Evolutionary conservation across 2,797 vertebrate genomes (phyloP), one percentile per base, ranked within the genome.

Genomic region (Chaenodraco wilsoni): DNA sequence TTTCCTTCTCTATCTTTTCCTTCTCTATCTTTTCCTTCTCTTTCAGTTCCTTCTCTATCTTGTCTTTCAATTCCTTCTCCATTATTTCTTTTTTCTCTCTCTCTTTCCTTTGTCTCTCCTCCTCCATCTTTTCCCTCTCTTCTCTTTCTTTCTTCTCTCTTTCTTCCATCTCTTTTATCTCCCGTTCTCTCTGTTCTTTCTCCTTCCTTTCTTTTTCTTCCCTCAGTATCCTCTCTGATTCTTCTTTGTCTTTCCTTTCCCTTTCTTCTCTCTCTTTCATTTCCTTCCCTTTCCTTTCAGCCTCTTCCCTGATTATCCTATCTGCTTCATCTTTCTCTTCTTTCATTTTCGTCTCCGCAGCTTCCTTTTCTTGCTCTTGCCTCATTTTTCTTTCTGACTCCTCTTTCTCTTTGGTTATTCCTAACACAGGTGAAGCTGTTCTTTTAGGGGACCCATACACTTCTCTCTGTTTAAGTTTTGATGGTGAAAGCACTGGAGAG

Each of bases 401-500:
- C 1, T 84, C 81, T 23, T 58, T 78, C n/a, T 77, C 69, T 72
- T 82, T 92, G 69, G 69, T 85, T 23, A 79, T 55, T 50, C 76
- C 86, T 41, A 77, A 77, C 48, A 85, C 88, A 9, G 90, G 88
- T 19, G 89, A 93, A 17, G 65, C 48, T 16, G 77, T 31, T 87
- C 89, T 92, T 62, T 92, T 92, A 1, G 90, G 91, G 33, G 93
- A 93, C 44, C 92, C 95, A 71, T 94, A 92, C 1, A 68, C 55
- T 63, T 93, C 93, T 64, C 75, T 86, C 78, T 91, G 90, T 85
- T 90, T 94, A 5, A 89, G 87, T 76, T 94, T 95, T 19, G 92
- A 94, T 5, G 90, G 85, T 57, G 93, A 94, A 21, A 94, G 90
- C 33, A 93, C 92, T 1, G 93, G 93, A 7, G 93, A 94, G 14